Conservation (phyloP, 1,140 invertebrate species). For the Drosophila kohkoa region DNA sequence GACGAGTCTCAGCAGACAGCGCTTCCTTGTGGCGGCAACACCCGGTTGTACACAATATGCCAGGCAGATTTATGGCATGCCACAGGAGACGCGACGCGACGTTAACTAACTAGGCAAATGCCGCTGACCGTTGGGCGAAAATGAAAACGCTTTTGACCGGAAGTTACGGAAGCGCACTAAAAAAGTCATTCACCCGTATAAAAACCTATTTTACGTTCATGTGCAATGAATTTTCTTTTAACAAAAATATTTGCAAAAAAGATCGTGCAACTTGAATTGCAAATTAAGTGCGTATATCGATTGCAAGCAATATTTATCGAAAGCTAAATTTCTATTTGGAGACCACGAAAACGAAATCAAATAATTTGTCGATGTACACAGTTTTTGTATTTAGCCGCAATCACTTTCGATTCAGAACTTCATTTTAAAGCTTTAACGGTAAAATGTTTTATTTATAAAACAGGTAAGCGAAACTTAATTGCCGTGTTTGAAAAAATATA, state of each 20-base stretch:
- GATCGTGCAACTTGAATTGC: background rate
- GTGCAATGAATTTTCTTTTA: conserved; percentile 19
- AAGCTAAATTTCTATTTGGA: background rate
- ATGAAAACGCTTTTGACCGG: conserved; percentile 83
- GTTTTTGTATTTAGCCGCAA: too few relatives aligned
- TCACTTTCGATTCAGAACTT: too few relatives aligned
- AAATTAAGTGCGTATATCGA: background rate
- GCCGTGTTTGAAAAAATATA: background rate
- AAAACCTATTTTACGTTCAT: conserved; percentile 64
- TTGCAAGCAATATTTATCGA: background rate
- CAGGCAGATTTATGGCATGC: conserved; percentile 74
- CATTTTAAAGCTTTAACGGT: too few relatives aligned
- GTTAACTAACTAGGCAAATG: background rate
- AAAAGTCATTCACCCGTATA: conserved; percentile 84
- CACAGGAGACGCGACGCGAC: conserved; percentile 43
- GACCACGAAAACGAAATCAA: too few relatives aligned
- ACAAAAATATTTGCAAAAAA: background rate
- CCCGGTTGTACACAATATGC: conserved; percentile 4
- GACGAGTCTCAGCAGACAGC: conserved; percentile 26
- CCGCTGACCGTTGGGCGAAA: conserved; percentile 61
- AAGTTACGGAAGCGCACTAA: conserved; percentile 76
- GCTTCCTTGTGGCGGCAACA: conserved; percentile 48
- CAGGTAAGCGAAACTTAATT: background rate
- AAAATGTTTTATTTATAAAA: background rate
- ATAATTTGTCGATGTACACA: too few relatives aligned